phyloP scores from a whole-genome alignment of 2,797 vertebrate species.

The Odontamblyopus rebecca region DNA sequence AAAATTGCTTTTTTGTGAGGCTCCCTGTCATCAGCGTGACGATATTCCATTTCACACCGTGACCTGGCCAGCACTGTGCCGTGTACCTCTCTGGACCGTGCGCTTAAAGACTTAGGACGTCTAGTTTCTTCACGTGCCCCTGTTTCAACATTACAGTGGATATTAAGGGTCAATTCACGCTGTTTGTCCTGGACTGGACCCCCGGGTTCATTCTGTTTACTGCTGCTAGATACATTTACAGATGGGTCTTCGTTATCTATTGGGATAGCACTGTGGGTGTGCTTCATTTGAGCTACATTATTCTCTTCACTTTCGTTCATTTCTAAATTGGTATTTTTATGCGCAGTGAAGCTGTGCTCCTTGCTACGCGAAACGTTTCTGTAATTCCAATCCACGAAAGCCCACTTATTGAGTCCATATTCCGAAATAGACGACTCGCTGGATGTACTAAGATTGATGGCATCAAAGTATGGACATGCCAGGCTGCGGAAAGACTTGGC shows the following conservation, averaged over 20 bases:
- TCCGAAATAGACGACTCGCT: conserved; percentile 92
- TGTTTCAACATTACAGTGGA: conserved; percentile 77
- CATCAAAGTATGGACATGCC: conserved; percentile 93
- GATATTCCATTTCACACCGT: conserved; percentile 60
- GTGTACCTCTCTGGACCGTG: conserved; percentile 63
- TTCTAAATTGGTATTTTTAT: conserved; percentile 69
- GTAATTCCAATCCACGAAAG: conserved; percentile 90
- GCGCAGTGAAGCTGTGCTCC: conserved; percentile 75
- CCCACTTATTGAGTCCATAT: conserved; percentile 86
- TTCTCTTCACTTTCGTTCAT: conserved; percentile 59
- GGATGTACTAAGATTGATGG: conserved; percentile 87
- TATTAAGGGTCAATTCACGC: conserved; percentile 78
- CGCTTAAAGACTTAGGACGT: conserved; percentile 62
- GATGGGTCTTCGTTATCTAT: conserved; percentile 52
- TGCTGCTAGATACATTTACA: conserved; percentile 53
- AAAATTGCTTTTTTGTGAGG: conserved; percentile 86
- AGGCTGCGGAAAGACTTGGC: conserved; percentile 94
- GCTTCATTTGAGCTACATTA: conserved; percentile 33
- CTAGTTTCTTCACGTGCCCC: conserved; percentile 42
- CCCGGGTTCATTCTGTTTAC: conserved; percentile 59
- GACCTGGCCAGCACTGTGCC: conserved; percentile 65
- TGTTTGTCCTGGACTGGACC: conserved; percentile 64
- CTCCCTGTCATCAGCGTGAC: conserved; percentile 54
- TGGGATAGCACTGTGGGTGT: conserved; percentile 75
- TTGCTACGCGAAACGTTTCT: conserved; percentile 77